Evolutionary conservation across 2,888 invertebrate genomes (phyloP), one percentile per base, ranked within the genome.

Genomic region (Hoplodrina blanda): DNA sequence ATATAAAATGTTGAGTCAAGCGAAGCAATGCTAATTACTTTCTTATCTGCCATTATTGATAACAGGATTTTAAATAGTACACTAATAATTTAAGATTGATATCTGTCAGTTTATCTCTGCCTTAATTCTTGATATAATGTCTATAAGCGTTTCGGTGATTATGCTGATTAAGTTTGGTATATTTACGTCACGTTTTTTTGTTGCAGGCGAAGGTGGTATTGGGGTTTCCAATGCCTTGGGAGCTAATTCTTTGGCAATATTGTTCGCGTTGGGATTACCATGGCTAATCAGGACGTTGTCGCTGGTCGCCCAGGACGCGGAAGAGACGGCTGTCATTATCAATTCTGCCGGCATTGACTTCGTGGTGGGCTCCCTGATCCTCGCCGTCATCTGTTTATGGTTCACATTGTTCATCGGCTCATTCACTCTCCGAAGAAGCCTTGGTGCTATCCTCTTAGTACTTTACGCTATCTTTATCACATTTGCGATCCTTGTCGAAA

Each of bases 141-240:
- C 4, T 50, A 4, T 37, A 55, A 20, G 20, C 57, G 20, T 30
- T 56, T 46, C 4, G 4, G 17, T 62, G 55, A 60, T 56, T 37
- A 60, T 49, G 7, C 13, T 50, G 57, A 59, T 62, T 64, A 41
- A 5, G 11, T 37, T 19, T 49, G 15, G 13, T 59, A 4, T 69
- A 63, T 61, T 71, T 56, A 71, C 33, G 8, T 7, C 13, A 37
- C 6, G 11, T 52, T 37, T 37, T 44, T 82, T 85, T 85, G 78
- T 94, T 95, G 55, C 88, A 98, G 98, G 98, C 78, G 97, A 98
- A 91, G 98, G 97, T 17, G 98, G 98, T 37, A 98, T 98, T 95
- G 98, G 98, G 0, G 98, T 98, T 30, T 98, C 98, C 10, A 98
- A 98, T 87, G 98, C 98, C 0, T 91, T 98, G 13, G 98, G 98